Conservation (phyloP, 1,140 invertebrate genomes). For the Drosophila tsacasi region DNA sequence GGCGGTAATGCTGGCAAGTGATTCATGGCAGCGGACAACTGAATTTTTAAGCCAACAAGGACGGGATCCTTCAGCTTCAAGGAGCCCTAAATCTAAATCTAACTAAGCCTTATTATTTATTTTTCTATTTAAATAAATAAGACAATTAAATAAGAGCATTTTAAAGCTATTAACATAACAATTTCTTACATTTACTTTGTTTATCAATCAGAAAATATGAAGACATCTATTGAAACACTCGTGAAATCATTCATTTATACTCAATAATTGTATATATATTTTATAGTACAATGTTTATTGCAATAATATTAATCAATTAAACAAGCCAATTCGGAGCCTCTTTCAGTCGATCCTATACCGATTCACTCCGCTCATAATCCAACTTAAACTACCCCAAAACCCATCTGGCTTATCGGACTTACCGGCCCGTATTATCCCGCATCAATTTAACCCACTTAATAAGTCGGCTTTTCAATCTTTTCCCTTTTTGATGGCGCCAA, state of each 20-base stretch:
- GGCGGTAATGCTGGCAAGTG: constrained; percentile 2
- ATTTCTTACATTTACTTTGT: too few relatives aligned
- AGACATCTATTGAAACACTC: too few relatives aligned
- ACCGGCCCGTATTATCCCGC: constrained; percentile 6
- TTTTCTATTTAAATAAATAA: too few relatives aligned
- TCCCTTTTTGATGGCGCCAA: constrained; percentile 23
- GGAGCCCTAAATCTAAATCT: too few relatives aligned
- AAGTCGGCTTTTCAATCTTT: constrained; percentile 23
- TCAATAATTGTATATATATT: background rate
- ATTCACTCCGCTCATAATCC: constrained; percentile 4
- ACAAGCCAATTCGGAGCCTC: background rate
- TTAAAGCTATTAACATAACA: too few relatives aligned
- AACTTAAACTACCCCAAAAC: constrained; percentile 7
- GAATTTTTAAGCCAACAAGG: background rate
- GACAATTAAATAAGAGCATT: too few relatives aligned
- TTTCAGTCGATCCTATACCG: background rate
- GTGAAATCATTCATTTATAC: background rate
- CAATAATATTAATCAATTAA: background rate
- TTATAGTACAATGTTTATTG: too few relatives aligned
- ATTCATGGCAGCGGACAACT: background rate
- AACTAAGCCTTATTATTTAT: too few relatives aligned
- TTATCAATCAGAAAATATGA: too few relatives aligned
- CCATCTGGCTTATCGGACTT: constrained; percentile 7
- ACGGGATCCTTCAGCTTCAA: too few relatives aligned
- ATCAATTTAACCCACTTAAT: constrained; percentile 23